Evolutionary conservation across 2,888 invertebrate genomes (phyloP).

Genomic region (Orchestes rusci): DNA sequence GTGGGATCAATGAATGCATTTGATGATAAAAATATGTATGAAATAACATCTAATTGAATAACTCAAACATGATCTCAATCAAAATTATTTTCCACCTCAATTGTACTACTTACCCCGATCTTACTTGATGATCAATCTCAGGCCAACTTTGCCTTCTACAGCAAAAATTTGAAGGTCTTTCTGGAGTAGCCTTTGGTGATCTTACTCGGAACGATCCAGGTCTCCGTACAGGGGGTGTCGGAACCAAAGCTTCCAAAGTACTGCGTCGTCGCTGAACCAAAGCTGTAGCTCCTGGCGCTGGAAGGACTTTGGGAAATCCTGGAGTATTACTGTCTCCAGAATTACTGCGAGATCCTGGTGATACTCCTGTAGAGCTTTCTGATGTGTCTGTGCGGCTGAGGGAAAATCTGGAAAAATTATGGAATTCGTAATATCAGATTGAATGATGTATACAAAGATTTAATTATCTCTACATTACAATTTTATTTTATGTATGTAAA

Average conservation of each 20-base stretch:
- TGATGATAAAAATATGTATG: too few species aligned
- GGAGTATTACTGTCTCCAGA: conserved; percentile 43
- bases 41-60: too few species aligned
- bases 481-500: too few species aligned
- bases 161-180: conserved; percentile 65
- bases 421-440: background rate
- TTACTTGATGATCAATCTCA: conserved; percentile 75
- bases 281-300: conserved; percentile 59
- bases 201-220: conserved; percentile 49
- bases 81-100: too few species aligned
- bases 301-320: conserved; percentile 68
- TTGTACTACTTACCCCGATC: conserved; percentile 79
- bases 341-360: conserved; percentile 39
- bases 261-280: conserved; percentile 49
- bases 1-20: too few species aligned
- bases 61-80: too few species aligned
- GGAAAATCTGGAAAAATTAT: conserved; percentile 42
- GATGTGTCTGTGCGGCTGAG: conserved; percentile 39
- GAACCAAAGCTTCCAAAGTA: conserved; percentile 51
- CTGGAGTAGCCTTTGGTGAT: conserved; percentile 47
- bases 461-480: too few species aligned
- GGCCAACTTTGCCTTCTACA: conserved; percentile 76
- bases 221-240: conserved; percentile 40
- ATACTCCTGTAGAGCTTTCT: conserved; percentile 33
- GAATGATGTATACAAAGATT: too few species aligned